These are phyloP conservation scores for Chrysaora quinquecirrha DNA, from an alignment of 30 jellyfish, hydroid and myxozoan genomes.

Conservation along the genomic window DNA sequence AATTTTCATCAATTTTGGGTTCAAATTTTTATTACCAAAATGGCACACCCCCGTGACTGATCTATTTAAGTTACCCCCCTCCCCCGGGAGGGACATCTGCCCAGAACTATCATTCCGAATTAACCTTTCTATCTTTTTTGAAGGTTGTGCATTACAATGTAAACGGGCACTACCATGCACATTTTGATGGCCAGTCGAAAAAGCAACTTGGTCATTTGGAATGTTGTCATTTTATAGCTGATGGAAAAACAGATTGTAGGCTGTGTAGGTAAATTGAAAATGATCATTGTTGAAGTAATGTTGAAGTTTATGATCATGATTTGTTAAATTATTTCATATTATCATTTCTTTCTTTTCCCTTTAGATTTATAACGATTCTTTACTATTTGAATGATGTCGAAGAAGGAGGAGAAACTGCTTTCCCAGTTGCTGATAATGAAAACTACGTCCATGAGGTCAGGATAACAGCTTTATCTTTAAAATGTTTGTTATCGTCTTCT, in stretches of 20 bases:
- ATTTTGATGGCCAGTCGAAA: constrained; percentile 91
- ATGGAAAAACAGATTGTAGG: constrained; percentile 86
- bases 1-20: too few relatives aligned
- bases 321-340: too few relatives aligned
- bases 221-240: constrained; percentile 97
- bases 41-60: too few relatives aligned
- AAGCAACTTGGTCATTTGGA: constrained; percentile 75
- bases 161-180: constrained; percentile 99
- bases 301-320: too few relatives aligned
- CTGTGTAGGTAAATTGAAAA: constrained; percentile 97
- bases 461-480: background rate
- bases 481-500: too few relatives aligned
- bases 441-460: constrained; percentile 73
- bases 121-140: background rate
- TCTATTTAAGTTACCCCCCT: too few relatives aligned
- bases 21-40: too few relatives aligned
- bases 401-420: constrained; percentile 99
- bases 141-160: constrained; percentile 90
- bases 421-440: constrained; percentile 96
- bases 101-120: too few relatives aligned
- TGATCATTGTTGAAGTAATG: too few relatives aligned
- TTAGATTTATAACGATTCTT: constrained; percentile 85
- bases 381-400: constrained; percentile 91
- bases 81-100: too few relatives aligned
- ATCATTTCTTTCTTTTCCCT: too few relatives aligned